Evolutionary conservation across 2,113 vertebrate genomes (phyloP).

Genomic region (Bujurquina vittata): DNA sequence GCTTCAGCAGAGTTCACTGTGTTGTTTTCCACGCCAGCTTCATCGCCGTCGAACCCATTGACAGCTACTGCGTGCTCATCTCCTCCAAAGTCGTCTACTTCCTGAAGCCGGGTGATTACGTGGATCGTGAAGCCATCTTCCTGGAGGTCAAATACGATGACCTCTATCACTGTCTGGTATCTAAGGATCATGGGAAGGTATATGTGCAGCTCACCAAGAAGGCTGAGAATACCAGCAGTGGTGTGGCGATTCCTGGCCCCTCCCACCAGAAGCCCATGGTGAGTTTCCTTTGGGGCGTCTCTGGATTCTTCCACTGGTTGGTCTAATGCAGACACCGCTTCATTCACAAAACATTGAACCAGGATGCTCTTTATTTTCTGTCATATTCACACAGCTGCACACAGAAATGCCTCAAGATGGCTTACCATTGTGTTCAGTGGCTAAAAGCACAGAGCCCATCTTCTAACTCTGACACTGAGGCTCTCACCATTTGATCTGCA

Average conservation of each 20-base stretch:
- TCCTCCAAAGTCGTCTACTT: constrained; percentile 97
- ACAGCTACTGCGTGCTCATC: constrained; percentile 94
- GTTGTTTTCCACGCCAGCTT: constrained; percentile 80
- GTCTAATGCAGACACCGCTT: background rate
- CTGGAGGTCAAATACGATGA: constrained; percentile 96
- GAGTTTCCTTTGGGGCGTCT: constrained; percentile 52
- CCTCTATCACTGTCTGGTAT: constrained; percentile 97
- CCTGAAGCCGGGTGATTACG: constrained; percentile 86
- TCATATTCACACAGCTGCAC: background rate
- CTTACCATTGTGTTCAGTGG: background rate
- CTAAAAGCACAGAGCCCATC: background rate
- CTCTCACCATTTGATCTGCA: background rate
- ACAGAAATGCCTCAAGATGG: background rate
- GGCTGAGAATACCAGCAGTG: constrained; percentile 89
- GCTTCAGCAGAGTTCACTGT: background rate
- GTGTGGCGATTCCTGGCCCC: constrained; percentile 92
- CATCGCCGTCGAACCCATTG: constrained; percentile 92
- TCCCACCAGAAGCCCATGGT: constrained; percentile 98
- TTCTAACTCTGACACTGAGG: background rate
- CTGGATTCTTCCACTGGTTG: background rate
- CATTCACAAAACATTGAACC: background rate
- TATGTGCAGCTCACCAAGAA: constrained; percentile 98
- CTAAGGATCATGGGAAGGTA: constrained; percentile 93
- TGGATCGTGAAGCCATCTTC: constrained; percentile 93
- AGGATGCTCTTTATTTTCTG: background rate